These are phyloP conservation scores for Deladenus siricidicola DNA, from an alignment of 2,888 invertebrate species.

Conservation along the genomic window DNA sequence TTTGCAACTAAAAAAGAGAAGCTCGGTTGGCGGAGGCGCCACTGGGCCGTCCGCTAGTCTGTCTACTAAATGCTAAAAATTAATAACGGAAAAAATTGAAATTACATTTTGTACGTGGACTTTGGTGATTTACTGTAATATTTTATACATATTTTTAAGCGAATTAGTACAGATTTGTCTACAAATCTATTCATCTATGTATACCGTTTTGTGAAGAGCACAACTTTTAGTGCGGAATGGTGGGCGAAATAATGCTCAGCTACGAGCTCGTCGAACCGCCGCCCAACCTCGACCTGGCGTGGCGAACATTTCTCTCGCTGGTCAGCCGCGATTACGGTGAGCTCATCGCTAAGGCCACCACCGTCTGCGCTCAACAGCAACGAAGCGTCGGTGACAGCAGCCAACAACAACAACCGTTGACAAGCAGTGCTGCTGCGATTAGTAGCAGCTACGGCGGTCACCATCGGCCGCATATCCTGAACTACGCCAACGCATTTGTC, in stretches of 20 bases:
- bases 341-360: slow-evolving; percentile 5
- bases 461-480: neutral
- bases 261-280: slow-evolving; percentile 11
- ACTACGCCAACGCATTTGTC: neutral
- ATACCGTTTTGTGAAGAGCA: neutral
- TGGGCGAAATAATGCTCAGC: slow-evolving; percentile 24
- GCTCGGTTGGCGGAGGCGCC: too few relatives aligned
- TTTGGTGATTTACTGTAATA: neutral
- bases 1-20: too few relatives aligned
- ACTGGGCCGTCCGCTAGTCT: too few relatives aligned
- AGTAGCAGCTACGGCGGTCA: too few relatives aligned
- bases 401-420: too few relatives aligned
- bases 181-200: neutral
- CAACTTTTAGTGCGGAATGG: slow-evolving; percentile 28
- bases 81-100: too few relatives aligned
- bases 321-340: slow-evolving; percentile 33
- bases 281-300: slow-evolving; percentile 20
- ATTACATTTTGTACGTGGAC: too few relatives aligned
- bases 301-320: slow-evolving; percentile 27
- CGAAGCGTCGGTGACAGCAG: neutral
- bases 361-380: neutral
- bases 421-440: neutral
- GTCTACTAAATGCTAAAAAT: too few relatives aligned
- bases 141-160: neutral
- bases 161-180: neutral